Evolutionary conservation across 2,113 vertebrate species (phyloP), one percentile per base, ranked within the genome.

Genomic region (Eulemur macaco): DNA sequence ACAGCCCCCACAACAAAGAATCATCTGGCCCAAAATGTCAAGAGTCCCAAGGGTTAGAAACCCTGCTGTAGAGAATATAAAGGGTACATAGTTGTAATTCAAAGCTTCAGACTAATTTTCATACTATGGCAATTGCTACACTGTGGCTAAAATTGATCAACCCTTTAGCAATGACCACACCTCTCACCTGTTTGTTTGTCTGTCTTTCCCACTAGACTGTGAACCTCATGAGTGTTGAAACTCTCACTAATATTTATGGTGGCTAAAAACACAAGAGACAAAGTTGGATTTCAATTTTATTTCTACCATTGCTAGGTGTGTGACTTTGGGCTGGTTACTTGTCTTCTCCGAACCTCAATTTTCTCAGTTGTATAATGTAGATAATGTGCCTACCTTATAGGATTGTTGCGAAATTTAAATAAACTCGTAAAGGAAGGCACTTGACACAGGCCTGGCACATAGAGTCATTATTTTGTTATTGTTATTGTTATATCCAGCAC

Each of bases 281-380:
- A 63, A 50, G 45, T 66, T 91, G 47, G 7, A 66, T 89, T 89
- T 95, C 76, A 77, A 34, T 50, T 39, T 13, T 71, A 50, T 86
- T 73, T 86, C 88, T 54, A 2, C 31, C 39, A 17, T 86, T 1
- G 27, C 29, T 47, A 92, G 60, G 34, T 84, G 18, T 54, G 42
- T 81, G 52, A 56, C 4, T 81, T 54, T 82, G 39, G 25, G 37
- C 74, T 95, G 80, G 63, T 96, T 93, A 91, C 5, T 86, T 91
- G 78, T 50, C 47, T 20, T 93, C 83, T 69, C 84, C 15, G 78
- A 86, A 23, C 0, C 58, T 95, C 91, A 42, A 20, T 92, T 97
- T 94, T 77, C 91, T 92, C 52, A 91, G n/a, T 93, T 96, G 85
- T 15, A 81, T 78, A 74, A 87, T 95, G 87, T 45, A 74, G 90